Evolutionary conservation across 2,888 invertebrate genomes (phyloP).

Genomic region (Hirtodrosophila duncani): DNA sequence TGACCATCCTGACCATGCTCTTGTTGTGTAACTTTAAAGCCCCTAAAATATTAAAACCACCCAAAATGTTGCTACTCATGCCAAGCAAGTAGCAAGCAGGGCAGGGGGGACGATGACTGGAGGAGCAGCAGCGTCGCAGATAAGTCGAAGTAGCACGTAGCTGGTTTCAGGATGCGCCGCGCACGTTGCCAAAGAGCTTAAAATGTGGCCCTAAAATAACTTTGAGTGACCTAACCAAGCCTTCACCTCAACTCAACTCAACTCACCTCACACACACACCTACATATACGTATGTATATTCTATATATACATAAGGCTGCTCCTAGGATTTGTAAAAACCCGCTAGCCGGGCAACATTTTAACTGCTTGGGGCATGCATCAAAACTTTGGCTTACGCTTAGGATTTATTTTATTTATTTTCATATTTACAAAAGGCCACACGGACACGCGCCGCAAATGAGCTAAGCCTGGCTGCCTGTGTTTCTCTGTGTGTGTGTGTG

Average conservation of each 20-base stretch:
- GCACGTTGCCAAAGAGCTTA: constrained; percentile 71
- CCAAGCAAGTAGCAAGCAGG: constrained; percentile 32
- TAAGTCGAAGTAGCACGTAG: constrained; percentile 52
- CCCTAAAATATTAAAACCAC: constrained; percentile 71
- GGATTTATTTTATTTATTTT: constrained; percentile 75
- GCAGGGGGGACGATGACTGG: constrained; percentile 25
- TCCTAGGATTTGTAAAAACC: constrained; percentile 59
- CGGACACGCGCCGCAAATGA: constrained; percentile 42
- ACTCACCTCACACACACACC: constrained; percentile 23
- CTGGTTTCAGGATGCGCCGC: constrained; percentile 54
- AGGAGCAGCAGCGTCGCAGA: constrained; percentile 47
- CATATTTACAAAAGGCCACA: constrained; percentile 66
- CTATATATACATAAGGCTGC: constrained; percentile 24
- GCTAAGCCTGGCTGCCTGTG: too few relatives aligned
- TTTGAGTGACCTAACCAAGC: constrained; percentile 51
- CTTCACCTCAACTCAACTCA: constrained; percentile 8
- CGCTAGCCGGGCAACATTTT: constrained; percentile 55
- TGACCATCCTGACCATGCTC: constrained; percentile 20
- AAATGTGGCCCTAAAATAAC: constrained; percentile 71
- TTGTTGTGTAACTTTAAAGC: constrained; percentile 65
- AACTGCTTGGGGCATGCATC: constrained; percentile 73
- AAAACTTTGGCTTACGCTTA: constrained; percentile 71
- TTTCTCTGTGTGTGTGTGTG: too few relatives aligned
- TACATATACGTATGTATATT: constrained; percentile 7
- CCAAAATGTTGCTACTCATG: constrained; percentile 32